Evolutionary conservation across 2,113 vertebrate species (phyloP).

Genomic region (Tenebrosternarchus preto): DNA sequence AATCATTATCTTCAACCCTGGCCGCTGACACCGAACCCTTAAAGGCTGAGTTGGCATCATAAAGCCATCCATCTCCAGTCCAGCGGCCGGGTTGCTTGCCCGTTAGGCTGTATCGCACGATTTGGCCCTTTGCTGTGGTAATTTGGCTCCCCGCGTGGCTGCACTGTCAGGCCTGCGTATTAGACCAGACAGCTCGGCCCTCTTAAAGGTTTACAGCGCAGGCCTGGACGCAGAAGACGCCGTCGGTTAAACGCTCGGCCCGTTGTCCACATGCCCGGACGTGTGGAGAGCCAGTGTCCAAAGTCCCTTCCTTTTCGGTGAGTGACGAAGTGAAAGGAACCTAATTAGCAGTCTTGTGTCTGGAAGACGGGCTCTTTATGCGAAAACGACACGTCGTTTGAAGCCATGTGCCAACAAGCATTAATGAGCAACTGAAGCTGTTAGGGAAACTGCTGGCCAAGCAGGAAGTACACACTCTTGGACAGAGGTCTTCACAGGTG

Average conservation of each 20-base stretch:
- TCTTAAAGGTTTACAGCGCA: not conserved
- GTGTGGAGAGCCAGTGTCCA: not conserved
- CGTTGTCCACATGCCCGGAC: not conserved
- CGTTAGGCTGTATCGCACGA: not conserved
- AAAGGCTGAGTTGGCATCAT: not conserved
- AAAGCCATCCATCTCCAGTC: not conserved
- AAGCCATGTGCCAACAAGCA: not conserved
- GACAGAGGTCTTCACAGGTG: not conserved
- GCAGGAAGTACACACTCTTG: not conserved
- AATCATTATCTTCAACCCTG: slow-evolving; percentile 16
- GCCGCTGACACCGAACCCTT: slow-evolving; percentile 1
- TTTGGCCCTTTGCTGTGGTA: not conserved
- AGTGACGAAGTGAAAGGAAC: not conserved
- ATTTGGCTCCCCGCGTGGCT: not conserved
- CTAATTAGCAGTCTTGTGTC: not conserved
- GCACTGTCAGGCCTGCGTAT: not conserved
- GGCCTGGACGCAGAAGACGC: too few species aligned
- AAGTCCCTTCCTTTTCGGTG: not conserved
- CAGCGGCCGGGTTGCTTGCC: not conserved
- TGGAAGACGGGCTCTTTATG: not conserved
- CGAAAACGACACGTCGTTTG: not conserved
- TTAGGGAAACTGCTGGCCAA: slow-evolving; percentile 3
- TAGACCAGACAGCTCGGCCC: not conserved
- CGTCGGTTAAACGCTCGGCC: not conserved
- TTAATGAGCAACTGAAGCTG: not conserved